Conservation (phyloP, 1,140 invertebrate genomes). For the Drosophila erecta region DNA sequence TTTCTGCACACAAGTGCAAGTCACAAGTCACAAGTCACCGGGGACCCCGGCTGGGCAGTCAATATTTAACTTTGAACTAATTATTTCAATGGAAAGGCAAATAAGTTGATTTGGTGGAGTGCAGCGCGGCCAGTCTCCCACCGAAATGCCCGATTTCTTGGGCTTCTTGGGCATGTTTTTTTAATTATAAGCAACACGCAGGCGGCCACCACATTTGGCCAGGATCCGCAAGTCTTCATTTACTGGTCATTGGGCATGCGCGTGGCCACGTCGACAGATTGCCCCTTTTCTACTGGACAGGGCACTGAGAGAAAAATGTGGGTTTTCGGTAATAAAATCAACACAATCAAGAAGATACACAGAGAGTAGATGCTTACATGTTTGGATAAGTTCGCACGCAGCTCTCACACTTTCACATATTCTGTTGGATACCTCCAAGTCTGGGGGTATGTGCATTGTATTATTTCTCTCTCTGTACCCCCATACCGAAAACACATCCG, state of each 20-base stretch:
- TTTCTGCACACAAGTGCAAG: too few relatives aligned
- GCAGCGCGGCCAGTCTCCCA: slow-evolving; percentile 1
- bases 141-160: neutral
- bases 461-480: neutral
- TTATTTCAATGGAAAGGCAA: slow-evolving; percentile 84
- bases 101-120: slow-evolving; percentile 74
- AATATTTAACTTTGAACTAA: slow-evolving; percentile 84
- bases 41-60: slow-evolving; percentile 41
- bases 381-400: too few relatives aligned
- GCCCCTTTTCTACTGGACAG: neutral
- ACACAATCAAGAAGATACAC: too few relatives aligned
- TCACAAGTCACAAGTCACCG: neutral
- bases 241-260: slow-evolving; percentile 75
- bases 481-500: slow-evolving; percentile 9
- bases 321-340: too few relatives aligned
- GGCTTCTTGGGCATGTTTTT: slow-evolving; percentile 71
- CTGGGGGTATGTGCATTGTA: neutral
- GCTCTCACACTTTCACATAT: too few relatives aligned
- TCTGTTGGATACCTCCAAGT: too few relatives aligned
- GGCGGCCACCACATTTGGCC: slow-evolving; percentile 57
- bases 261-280: slow-evolving; percentile 64
- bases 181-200: slow-evolving; percentile 83
- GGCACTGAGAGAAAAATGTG: slow-evolving; percentile 1
- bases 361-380: too few relatives aligned
- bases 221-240: slow-evolving; percentile 33